Conservation (phyloP, 2,113 vertebrate genomes). For the Sturnus vulgaris region DNA sequence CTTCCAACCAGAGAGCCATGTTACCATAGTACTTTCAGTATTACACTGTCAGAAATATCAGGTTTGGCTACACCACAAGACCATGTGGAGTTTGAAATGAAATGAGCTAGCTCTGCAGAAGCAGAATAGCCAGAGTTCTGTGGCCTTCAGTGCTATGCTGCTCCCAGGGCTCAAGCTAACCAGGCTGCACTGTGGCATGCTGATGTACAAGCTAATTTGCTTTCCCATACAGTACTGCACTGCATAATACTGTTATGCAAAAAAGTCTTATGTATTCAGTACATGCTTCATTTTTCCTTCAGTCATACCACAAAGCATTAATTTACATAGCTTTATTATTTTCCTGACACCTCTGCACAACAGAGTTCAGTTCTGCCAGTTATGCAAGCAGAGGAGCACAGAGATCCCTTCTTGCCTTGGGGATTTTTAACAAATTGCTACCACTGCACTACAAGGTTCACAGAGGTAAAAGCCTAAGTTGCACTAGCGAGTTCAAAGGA, state of each 20-base stretch:
- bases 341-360: rapidly evolving
- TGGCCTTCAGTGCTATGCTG: background rate
- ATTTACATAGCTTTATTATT: background rate
- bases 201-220: background rate
- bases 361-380: background rate
- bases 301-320: background rate
- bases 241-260: background rate
- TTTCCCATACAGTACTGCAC: background rate
- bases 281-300: background rate
- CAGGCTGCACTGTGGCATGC: background rate
- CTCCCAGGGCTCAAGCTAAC: background rate
- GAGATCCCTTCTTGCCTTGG: background rate
- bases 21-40: background rate
- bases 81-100: background rate
- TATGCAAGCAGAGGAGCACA: background rate
- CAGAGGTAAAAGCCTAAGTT: background rate
- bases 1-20: background rate
- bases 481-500: background rate
- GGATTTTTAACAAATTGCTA: background rate
- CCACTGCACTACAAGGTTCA: background rate
- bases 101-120: background rate
- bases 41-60: background rate
- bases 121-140: background rate
- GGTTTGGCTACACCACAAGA: background rate
- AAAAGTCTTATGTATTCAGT: background rate